Conservation (phyloP, 2,888 invertebrate species). For the Pecten maximus region DNA sequence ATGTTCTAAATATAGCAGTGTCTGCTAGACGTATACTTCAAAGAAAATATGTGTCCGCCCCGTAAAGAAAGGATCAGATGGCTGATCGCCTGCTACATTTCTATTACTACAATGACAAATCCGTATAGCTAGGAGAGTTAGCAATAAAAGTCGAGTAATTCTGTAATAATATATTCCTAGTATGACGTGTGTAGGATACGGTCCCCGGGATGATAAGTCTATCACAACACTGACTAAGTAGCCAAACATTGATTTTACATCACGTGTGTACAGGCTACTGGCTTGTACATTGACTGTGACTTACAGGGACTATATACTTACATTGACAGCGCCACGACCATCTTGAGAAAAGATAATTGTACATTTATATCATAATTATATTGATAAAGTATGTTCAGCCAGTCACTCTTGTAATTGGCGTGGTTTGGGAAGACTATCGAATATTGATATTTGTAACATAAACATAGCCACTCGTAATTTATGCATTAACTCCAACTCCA, state of each 20-base stretch:
- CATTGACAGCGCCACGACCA: neutral
- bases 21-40: neutral
- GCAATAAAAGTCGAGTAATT: neutral
- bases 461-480: too few relatives aligned
- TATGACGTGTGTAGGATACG: neutral
- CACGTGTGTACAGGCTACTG: neutral
- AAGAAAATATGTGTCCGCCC: too few relatives aligned
- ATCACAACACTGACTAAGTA: neutral
- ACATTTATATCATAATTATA: neutral
- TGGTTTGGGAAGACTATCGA: too few relatives aligned
- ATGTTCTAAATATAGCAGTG: too few relatives aligned
- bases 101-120: neutral
- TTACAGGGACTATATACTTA: neutral
- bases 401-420: neutral
- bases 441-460: too few relatives aligned
- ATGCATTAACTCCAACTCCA: too few relatives aligned
- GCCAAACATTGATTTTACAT: neutral
- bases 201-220: neutral
- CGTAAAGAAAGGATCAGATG: too few relatives aligned
- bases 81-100: neutral
- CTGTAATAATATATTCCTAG: neutral
- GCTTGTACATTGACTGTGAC: too few relatives aligned
- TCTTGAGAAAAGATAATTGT: neutral
- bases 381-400: neutral
- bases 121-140: neutral